phyloP scores from a whole-genome alignment of 37 sponge, comb jelly and placozoan species.

The Aphrocallistes beatrix region DNA sequence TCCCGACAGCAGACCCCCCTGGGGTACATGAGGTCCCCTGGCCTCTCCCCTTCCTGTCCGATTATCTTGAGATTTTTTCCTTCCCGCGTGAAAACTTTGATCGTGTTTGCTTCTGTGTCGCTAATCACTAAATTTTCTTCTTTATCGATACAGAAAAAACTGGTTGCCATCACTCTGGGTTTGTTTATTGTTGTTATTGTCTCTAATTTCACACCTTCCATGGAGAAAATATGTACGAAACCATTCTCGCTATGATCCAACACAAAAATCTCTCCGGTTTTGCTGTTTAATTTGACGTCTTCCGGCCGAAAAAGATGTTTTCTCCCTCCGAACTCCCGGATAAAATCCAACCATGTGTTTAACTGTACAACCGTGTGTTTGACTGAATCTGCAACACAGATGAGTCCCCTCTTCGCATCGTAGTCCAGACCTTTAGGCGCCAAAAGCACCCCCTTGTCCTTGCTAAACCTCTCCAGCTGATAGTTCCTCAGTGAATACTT shows the following conservation, averaged over 20 bases:
- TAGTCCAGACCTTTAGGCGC: neutral
- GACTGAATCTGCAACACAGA: neutral
- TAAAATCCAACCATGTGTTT: neutral
- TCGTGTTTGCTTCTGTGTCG: neutral
- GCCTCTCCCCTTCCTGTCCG: neutral
- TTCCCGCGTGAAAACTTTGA: neutral
- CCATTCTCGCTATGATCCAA: neutral
- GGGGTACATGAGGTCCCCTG: neutral
- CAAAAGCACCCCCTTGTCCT: neutral
- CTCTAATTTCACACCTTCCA: neutral
- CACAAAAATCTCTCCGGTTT: neutral
- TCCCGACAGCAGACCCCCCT: neutral
- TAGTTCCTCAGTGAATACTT: neutral
- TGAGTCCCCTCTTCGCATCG: neutral
- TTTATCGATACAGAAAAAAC: neutral
- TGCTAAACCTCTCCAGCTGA: neutral
- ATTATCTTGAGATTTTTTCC: neutral
- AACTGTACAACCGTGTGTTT: neutral
- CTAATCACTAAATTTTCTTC: neutral
- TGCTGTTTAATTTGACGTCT: neutral
- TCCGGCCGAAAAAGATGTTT: neutral
- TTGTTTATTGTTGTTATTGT: neutral
- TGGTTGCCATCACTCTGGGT: neutral
- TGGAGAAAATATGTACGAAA: neutral
- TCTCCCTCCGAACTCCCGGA: neutral